Evolutionary conservation across 1,140 invertebrate genomes (phyloP).

Genomic region (Euglossa dilemma): DNA sequence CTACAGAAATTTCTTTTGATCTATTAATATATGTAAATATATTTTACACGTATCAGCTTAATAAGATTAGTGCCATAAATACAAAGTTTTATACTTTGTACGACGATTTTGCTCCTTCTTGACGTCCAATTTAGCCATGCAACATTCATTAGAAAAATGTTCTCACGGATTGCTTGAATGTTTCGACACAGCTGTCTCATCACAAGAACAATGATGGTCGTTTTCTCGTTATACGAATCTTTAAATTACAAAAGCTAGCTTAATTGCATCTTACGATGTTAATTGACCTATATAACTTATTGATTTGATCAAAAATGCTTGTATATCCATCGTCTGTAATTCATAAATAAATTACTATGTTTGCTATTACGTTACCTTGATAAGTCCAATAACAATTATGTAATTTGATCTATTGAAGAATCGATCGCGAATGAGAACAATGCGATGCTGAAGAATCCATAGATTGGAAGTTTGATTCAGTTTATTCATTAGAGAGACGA

Average conservation of each 20-base stretch:
- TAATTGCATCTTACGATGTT: constrained; percentile 35
- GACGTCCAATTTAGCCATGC: constrained; percentile 35
- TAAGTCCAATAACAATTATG: too few relatives aligned
- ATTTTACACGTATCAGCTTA: too few relatives aligned
- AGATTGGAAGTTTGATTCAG: background rate
- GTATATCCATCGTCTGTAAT: background rate
- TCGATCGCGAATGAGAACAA: background rate
- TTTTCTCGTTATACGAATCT: constrained; percentile 41
- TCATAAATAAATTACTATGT: background rate
- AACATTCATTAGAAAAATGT: constrained; percentile 60
- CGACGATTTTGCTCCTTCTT: background rate
- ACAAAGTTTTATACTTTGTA: constrained; percentile 9
- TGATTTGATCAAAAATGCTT: background rate
- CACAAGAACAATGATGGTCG: constrained; percentile 43
- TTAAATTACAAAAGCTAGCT: constrained; percentile 16
- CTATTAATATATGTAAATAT: too few relatives aligned
- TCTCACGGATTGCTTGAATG: constrained; percentile 50
- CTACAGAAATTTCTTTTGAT: too few relatives aligned
- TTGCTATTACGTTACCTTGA: background rate
- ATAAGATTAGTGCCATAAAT: background rate
- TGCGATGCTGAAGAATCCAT: background rate
- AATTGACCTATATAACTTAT: constrained; percentile 8
- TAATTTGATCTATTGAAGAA: background rate
- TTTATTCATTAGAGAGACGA: background rate
- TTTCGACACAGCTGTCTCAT: constrained; percentile 54